Base-by-base conservation (phyloP, 2,113 vertebrate species). In the Tretioscincus oriximinensis region DNA sequence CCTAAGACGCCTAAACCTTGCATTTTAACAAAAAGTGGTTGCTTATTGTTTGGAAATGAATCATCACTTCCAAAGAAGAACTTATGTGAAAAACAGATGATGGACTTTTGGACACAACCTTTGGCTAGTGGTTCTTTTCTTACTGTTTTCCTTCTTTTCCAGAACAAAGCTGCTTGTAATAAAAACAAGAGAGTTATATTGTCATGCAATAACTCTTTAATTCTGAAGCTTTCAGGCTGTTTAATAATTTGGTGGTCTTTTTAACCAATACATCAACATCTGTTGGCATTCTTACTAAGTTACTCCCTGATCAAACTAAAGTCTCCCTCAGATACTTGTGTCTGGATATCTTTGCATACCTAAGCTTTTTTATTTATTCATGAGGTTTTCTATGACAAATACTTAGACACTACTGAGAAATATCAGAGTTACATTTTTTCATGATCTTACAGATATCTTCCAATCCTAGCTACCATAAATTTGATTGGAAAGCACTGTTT, bases 101-200 rank as follows among this genome's bases (percentile, higher is more conserved):
- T 22, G 29, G 49, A 2, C 8, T 41, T 24, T 78, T 73, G 47
- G 77, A 16, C n/a, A 3, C 68, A 1, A 11, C 14, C 85, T 61
- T n/a, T 35, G n/a, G 16, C 11, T 16, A n/a, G 35, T 21, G 24
- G 58, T 28, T 28, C 28, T 41, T 41, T 83, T 9, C 26, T 71
- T 65, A 11, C 16, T 21, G 2, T 29, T 66, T 16, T 28, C 14
- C 61, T 61, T 47, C 26, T n/a, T 58, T 31, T 63, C 35, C 81
- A 35, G 45, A 4, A 11, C 77, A 12, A 70, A 81, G 20, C 20
- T 86, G 82, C 31, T 61, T 86, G 22, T 26, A 80, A 4, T 29
- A 86, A n/a, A 9, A n/a, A 1, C 78, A 8, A 81, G 67, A 78
- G 63, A 22, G 8, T 72, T 68, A 68, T 22, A 0, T 0, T 71